These are phyloP conservation scores for Notospermus geniculatus DNA, from an alignment of 1,140 invertebrate genomes.

Conservation along the genomic window DNA sequence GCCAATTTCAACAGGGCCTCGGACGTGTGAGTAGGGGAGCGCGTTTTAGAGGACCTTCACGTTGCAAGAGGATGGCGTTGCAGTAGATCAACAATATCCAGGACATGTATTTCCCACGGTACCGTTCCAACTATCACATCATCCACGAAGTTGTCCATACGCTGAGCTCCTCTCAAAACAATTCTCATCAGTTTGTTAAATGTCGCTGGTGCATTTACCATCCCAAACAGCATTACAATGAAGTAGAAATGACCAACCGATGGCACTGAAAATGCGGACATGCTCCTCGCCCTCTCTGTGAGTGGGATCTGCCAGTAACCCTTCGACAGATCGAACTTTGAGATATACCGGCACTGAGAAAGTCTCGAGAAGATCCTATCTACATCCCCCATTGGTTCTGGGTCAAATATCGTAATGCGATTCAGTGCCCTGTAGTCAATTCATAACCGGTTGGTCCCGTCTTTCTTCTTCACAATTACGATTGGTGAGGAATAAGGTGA, in stretches of 20 bases:
- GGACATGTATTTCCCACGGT: constrained; percentile 6
- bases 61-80: too few relatives aligned
- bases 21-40: too few relatives aligned
- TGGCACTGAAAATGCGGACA: constrained; percentile 16
- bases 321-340: constrained; percentile 23
- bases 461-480: constrained; percentile 55
- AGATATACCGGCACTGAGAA: neutral
- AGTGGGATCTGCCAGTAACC: constrained; percentile 26
- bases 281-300: constrained; percentile 15
- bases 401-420: constrained; percentile 23
- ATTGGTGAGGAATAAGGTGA: constrained; percentile 59
- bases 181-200: constrained; percentile 20
- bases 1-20: too few relatives aligned
- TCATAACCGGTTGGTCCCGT: constrained; percentile 56
- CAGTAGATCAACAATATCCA: too few relatives aligned
- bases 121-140: neutral
- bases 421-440: constrained; percentile 55
- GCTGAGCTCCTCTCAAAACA: neutral
- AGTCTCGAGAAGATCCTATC: constrained; percentile 23
- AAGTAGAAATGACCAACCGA: constrained; percentile 14
- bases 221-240: constrained; percentile 26
- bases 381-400: constrained; percentile 19
- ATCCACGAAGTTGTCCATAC: neutral
- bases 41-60: too few relatives aligned
- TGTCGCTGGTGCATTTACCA: constrained; percentile 17